Evolutionary conservation across 2,888 invertebrate genomes (phyloP).

Genomic region (Epinotia nisella): DNA sequence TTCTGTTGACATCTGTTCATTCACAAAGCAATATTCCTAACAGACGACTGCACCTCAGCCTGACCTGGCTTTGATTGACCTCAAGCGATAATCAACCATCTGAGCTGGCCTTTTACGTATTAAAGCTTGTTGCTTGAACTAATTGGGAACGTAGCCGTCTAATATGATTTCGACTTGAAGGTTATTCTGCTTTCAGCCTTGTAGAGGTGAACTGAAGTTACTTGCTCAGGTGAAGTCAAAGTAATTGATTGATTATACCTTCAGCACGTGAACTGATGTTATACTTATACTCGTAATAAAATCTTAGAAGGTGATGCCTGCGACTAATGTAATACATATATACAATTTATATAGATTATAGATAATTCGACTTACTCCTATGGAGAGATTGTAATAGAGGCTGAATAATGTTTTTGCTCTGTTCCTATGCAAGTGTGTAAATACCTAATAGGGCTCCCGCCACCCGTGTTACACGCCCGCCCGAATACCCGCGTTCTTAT

Average conservation of each 20-base stretch:
- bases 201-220: neutral
- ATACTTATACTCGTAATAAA: too few species aligned
- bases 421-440: too few species aligned
- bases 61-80: constrained; percentile 5
- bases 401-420: too few species aligned
- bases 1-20: neutral
- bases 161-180: neutral
- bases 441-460: too few species aligned
- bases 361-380: too few species aligned
- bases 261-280: neutral
- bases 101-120: neutral
- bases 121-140: constrained; percentile 12
- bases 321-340: too few species aligned
- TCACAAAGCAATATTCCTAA: constrained; percentile 8
- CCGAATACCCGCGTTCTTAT: too few species aligned
- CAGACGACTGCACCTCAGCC: constrained; percentile 5
- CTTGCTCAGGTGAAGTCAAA: neutral
- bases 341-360: too few species aligned
- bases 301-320: too few species aligned
- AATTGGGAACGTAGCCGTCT: neutral
- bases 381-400: too few species aligned
- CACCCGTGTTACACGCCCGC: too few species aligned
- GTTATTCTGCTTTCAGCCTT: constrained; percentile 1
- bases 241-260: neutral
- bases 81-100: constrained; percentile 8